Percentiles rank a stretch among this genome's conserved stretches.
Conservation (phyloP, 2,797 vertebrate species). For the Acrossocheilus wenchowensis region DNA sequence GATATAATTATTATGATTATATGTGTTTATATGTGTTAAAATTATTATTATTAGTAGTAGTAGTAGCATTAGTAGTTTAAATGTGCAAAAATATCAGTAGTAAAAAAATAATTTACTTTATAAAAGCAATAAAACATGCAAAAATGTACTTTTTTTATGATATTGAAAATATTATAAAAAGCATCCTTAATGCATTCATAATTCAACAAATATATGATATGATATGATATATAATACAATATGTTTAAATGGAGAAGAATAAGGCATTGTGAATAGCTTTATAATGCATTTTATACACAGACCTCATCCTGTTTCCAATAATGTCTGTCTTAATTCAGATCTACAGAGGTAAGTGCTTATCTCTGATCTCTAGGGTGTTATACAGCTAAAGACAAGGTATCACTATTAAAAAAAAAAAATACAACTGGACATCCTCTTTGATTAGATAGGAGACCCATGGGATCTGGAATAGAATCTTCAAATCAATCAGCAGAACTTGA, state of each 20-base stretch:
- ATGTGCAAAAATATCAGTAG: background rate
- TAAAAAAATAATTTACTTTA: background rate
- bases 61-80: background rate
- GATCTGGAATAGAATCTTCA: constrained; percentile 47
- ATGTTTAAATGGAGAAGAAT: background rate
- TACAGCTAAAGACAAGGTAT: constrained; percentile 40
- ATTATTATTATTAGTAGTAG: background rate
- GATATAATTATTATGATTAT: background rate
- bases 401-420: constrained; percentile 30
- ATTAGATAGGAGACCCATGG: constrained; percentile 40
- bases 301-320: background rate
- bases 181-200: background rate
- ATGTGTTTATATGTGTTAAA: background rate
- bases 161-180: background rate
- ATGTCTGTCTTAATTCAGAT: constrained; percentile 22
- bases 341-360: constrained; percentile 25
- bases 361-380: constrained; percentile 22
- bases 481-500: constrained; percentile 44
- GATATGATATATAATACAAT: background rate
- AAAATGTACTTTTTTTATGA: background rate
- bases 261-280: background rate
- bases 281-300: background rate
- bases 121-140: background rate
- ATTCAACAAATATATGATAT: background rate
- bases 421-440: constrained; percentile 38